Conservation (phyloP, 1,140 invertebrate genomes). For the Drosophila arizonae region DNA sequence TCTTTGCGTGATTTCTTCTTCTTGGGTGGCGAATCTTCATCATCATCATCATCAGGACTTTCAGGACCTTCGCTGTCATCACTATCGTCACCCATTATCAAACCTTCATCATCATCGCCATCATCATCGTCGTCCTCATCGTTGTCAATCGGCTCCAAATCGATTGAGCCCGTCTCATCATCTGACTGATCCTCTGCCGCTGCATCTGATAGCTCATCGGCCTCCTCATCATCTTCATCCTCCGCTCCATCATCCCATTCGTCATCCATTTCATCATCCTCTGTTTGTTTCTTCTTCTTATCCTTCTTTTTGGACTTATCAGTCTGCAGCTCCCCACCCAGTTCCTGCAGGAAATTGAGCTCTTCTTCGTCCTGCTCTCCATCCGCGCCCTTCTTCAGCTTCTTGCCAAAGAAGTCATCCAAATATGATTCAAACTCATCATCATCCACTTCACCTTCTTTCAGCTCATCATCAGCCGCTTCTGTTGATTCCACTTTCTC, state of each 20-base stretch:
- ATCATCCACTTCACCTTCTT: constrained; percentile 92
- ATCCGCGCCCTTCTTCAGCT: constrained; percentile 79
- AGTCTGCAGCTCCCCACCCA: constrained; percentile 64
- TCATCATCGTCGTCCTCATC: constrained; percentile 50
- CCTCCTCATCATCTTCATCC: constrained; percentile 58
- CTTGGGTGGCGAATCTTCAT: constrained; percentile 66
- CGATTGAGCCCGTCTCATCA: constrained; percentile 72
- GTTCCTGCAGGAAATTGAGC: constrained; percentile 69
- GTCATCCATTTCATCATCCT: constrained; percentile 77
- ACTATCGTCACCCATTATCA: constrained; percentile 56
- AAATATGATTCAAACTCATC: constrained; percentile 93
- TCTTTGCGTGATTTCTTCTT: constrained; percentile 81
- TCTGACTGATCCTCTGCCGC: constrained; percentile 61
- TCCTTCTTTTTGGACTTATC: constrained; percentile 76
- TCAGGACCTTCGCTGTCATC: constrained; percentile 58
- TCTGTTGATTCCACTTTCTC: constrained; percentile 59
- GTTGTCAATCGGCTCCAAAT: constrained; percentile 58
- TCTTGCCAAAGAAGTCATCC: constrained; percentile 85
- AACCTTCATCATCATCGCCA: constrained; percentile 39
- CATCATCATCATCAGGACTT: constrained; percentile 56
- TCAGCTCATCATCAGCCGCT: constrained; percentile 82
- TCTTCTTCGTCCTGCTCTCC: constrained; percentile 83
- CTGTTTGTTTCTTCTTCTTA: constrained; percentile 70
- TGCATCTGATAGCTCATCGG: constrained; percentile 69
- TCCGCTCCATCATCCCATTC: constrained; percentile 77